Percentiles rank a stretch among this genome's conserved stretches.
Conservation (phyloP, 2,113 vertebrate genomes). For the Bucco capensis region DNA sequence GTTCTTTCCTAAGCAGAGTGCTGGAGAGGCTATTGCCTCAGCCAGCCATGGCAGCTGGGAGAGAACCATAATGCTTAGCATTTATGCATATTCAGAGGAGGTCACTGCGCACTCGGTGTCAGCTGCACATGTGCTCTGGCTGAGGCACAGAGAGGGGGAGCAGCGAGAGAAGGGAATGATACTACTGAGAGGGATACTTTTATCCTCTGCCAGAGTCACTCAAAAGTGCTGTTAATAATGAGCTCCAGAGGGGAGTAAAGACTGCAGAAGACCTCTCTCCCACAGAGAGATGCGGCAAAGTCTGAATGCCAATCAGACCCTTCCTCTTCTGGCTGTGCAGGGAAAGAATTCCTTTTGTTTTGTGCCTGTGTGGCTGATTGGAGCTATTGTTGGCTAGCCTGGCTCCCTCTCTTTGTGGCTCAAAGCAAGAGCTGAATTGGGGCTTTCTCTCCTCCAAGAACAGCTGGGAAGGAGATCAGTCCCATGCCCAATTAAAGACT, state of each 20-base stretch:
- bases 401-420: background rate
- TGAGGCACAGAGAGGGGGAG: constrained; percentile 11
- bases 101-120: background rate
- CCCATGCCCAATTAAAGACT: background rate
- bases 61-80: background rate
- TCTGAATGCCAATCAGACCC: constrained; percentile 50
- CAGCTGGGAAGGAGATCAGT: background rate
- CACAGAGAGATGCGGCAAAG: constrained; percentile 28
- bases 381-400: constrained; percentile 37
- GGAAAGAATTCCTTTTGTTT: constrained; percentile 23
- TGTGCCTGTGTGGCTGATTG: background rate
- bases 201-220: constrained; percentile 44
- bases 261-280: constrained; percentile 56
- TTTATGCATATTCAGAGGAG: constrained; percentile 38
- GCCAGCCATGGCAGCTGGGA: background rate
- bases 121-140: constrained; percentile 29
- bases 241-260: constrained; percentile 34
- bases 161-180: background rate
- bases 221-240: constrained; percentile 51
- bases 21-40: background rate
- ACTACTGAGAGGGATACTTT: constrained; percentile 7
- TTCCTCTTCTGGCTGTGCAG: constrained; percentile 39
- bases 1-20: constrained; percentile 2
- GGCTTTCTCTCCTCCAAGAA: background rate
- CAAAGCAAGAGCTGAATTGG: background rate